These are phyloP conservation scores for Onychomys arenicola DNA, from an alignment of 2,797 vertebrate species.

Conservation along the genomic window DNA sequence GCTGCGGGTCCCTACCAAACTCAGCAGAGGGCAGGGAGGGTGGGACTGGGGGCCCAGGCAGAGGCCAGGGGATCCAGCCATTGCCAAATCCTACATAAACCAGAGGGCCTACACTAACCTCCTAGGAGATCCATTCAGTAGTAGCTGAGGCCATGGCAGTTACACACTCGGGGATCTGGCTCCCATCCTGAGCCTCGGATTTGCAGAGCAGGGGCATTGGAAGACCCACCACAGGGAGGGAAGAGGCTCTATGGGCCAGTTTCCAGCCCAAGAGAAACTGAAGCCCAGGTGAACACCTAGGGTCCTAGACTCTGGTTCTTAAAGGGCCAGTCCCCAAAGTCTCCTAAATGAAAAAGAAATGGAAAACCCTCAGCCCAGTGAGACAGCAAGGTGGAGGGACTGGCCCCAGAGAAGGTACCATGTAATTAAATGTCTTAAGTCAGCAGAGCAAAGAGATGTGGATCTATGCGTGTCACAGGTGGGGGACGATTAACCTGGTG, in stretches of 20 bases:
- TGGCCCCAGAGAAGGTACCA: background rate
- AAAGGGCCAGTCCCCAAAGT: background rate
- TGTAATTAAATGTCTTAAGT: background rate
- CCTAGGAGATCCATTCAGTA: background rate
- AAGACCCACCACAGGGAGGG: background rate
- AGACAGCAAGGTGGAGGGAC: background rate
- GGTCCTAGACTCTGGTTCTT: constrained; percentile 21
- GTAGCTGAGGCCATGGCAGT: background rate
- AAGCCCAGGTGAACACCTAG: background rate
- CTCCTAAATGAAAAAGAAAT: background rate
- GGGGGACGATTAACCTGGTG: background rate
- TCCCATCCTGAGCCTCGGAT: background rate
- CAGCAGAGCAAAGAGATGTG: background rate
- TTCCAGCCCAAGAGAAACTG: background rate
- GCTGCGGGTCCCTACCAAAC: background rate
- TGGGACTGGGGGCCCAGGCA: background rate
- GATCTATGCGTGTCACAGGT: background rate
- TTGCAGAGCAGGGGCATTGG: background rate
- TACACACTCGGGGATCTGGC: background rate
- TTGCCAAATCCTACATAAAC: background rate
- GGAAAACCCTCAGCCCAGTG: background rate
- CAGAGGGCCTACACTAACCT: background rate
- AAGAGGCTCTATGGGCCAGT: background rate
- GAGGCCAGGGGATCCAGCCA: background rate
- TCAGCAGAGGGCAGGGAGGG: background rate